Base-by-base conservation (phyloP, 1,140 invertebrate genomes). In the Mesaphorura yosii region DNA sequence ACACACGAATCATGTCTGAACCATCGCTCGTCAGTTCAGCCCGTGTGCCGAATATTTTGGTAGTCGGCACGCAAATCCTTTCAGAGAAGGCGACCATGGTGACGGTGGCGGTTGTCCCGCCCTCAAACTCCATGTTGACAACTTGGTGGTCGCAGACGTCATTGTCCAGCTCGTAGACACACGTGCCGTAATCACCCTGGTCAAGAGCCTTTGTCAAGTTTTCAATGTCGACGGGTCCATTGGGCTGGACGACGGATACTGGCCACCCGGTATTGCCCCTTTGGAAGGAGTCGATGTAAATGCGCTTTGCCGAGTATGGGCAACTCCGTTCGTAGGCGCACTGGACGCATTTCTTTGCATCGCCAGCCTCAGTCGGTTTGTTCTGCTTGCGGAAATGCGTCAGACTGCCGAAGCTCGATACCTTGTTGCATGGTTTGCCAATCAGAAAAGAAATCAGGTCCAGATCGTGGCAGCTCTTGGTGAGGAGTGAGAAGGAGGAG, bases 381-480 rank as follows among this genome's bases (percentile, higher is more conserved):
- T 57, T 62, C 22, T 62, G 51, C 31, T 62, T 62, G 28, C 27
- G 58, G 54, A 74, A 75, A 59, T 75, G 73, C 46, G 65, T 65
- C 17, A 75, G 53, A 38, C 65, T 65, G n/a, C 73, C 73, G 65
- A 75, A 73, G n/a, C n/a, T n/a, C n/a, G n/a, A n/a, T n/a, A n/a
- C n/a, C n/a, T n/a, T n/a, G n/a, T n/a, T n/a, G n/a, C n/a, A n/a
- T n/a, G n/a, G n/a, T n/a, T n/a, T n/a, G n/a, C 64, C 64, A 68
- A 75, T 71, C 69, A 72, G 72, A 53, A 67, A 70, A 25, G 53
- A 55, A 41, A 75, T 68, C 6, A 75, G 65, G 54, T 75, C 73
- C 46, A 75, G 47, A 57, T 75, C 73, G 66, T 75, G 73, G 58
- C 73, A 75, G 59, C 70, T 72, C 58, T 75, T 75, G 15, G 71